Evolutionary conservation across 2,888 invertebrate genomes (phyloP), one percentile per base, ranked within the genome.

Genomic region (Celastrina argiolus): DNA sequence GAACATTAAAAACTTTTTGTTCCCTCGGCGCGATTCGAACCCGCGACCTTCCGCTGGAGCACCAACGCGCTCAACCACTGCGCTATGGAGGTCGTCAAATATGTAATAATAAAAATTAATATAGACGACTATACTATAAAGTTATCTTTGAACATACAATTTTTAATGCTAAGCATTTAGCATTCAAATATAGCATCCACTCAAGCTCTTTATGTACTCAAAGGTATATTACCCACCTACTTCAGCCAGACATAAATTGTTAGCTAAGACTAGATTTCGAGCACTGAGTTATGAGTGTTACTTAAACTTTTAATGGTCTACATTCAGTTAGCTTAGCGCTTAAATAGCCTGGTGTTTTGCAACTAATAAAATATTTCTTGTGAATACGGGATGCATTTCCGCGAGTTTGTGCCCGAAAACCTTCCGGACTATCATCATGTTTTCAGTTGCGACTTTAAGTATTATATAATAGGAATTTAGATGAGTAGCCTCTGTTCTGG

Each of bases 261-360:
- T 74, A 75, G 72, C 72, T 74, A 76, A 78, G 76, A 76, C 75
- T 75, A 75, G 74, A 78, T 76, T 78, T 78, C 69, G 73, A 74
- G 74, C 70, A 71, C 72, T 70, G 74, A 82, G 77, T 78, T 80
- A 80, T 76, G 79, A 81, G 81, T 79, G 79, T 80, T 78, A 70
- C 72, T 70, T 73, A 74, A 87, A 87, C 82, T 87, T 87, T 85
- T 85, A 85, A 86, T 86, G 81, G 82, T 81, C 82, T 82, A 78
- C 81, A 81, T 84, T 83, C 79, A 81, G 81, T 79, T 78, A 78
- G 78, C 76, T 81, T 76, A 75, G 77, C 77, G 77, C 79, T 78
- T 61, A 78, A 82, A 81, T 81, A 79, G 75, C 76, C 74, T 78
- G 75, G 74, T 75, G 78, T 75, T 73, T 72, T 73, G 72, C 73